A percentile compares a stretch with the other conserved stretches of the same genome.
Evolutionary conservation across 2,888 invertebrate genomes (phyloP).

Genomic region (Zeuzera pyrina): DNA sequence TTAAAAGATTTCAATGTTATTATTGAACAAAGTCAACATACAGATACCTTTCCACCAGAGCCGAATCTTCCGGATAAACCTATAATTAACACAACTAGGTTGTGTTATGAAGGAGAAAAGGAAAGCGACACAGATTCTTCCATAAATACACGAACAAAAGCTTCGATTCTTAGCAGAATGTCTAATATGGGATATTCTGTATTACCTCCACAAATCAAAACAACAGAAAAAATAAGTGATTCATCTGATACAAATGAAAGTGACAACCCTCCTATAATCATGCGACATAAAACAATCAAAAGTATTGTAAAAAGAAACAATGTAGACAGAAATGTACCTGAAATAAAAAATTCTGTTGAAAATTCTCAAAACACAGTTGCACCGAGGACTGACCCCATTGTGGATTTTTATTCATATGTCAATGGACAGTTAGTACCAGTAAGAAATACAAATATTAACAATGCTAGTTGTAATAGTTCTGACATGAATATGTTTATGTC

Average conservation of each 20-base stretch:
- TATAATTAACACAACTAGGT: no score
- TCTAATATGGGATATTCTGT: constrained; percentile 60
- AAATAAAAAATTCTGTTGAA: constrained; percentile 21
- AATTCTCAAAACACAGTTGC: constrained; percentile 19
- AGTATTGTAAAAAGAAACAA: constrained; percentile 24
- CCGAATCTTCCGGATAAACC: constrained; percentile 14
- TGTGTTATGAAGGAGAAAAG: constrained; percentile 23
- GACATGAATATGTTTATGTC: constrained; percentile 40
- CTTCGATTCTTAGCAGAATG: constrained; percentile 53
- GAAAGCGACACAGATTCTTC: constrained; percentile 55
- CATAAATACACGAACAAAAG: constrained; percentile 44
- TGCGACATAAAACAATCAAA: constrained; percentile 41
- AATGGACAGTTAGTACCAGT: constrained; percentile 36
- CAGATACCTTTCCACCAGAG: constrained; percentile 21
- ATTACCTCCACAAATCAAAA: constrained; percentile 30
- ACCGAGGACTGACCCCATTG: constrained; percentile 17
- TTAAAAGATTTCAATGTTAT: constrained; percentile 30
- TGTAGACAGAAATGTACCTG: constrained; percentile 23
- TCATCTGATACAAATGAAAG: constrained; percentile 46
- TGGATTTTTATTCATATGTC: constrained; percentile 19
- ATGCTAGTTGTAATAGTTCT: constrained; percentile 19
- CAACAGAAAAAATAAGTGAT: constrained; percentile 36
- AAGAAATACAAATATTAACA: constrained; percentile 22
- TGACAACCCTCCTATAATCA: constrained; percentile 25
- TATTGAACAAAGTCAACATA: constrained; percentile 24